Conservation (phyloP, 2,113 vertebrate species). For the Cavia aperea region DNA sequence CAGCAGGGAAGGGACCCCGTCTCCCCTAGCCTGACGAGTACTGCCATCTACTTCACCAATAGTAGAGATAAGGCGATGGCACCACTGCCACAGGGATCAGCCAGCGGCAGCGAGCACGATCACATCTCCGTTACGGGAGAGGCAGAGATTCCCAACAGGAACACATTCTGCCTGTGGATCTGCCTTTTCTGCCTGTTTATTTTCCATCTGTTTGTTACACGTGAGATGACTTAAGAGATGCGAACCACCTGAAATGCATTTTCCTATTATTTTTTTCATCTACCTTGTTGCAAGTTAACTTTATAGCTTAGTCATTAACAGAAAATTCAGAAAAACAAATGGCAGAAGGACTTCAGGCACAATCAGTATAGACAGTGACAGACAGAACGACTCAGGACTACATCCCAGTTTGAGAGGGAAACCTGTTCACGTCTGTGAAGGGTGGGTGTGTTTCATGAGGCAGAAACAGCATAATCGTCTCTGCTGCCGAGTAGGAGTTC, state of each 20-base stretch:
- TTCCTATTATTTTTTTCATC: neutral
- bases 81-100: neutral
- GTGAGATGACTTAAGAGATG: neutral
- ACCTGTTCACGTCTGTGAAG: neutral
- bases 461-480: neutral
- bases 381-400: neutral
- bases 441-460: neutral
- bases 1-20: too few relatives aligned
- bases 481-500: neutral
- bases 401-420: neutral
- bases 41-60: too few relatives aligned
- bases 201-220: neutral
- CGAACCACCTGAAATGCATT: neutral
- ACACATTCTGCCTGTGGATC: neutral
- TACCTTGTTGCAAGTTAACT: neutral
- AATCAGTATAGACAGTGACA: neutral
- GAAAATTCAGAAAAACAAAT: too few relatives aligned
- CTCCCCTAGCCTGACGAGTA: too few relatives aligned
- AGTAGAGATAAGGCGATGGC: neutral
- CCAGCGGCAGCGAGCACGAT: neutral
- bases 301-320: too few relatives aligned
- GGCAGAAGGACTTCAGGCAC: neutral
- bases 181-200: neutral
- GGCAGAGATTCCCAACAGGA: neutral
- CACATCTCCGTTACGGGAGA: neutral